These are phyloP conservation scores for Scaptomyza polygonia DNA, from an alignment of 2,888 invertebrate genomes.

Conservation along the genomic window DNA sequence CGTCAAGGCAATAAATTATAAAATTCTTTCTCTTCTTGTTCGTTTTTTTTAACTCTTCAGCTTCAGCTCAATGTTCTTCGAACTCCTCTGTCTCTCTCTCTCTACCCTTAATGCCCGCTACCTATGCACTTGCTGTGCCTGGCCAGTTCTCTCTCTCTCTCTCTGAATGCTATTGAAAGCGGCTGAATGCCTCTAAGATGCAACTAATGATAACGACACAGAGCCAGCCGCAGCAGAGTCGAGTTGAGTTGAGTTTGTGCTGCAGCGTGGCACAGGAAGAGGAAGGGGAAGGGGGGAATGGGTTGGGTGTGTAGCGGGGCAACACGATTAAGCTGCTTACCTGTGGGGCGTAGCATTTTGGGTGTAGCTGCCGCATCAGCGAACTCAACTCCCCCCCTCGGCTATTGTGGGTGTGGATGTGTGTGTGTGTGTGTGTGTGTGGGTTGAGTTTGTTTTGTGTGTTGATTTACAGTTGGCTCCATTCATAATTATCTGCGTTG, in stretches of 20 bases:
- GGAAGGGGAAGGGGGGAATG: no score
- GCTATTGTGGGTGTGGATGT: slow-evolving; percentile 1
- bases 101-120: background rate
- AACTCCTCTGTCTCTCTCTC: background rate
- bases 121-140: slow-evolving; percentile 40
- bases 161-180: slow-evolving; percentile 75
- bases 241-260: slow-evolving; percentile 7
- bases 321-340: slow-evolving; percentile 77
- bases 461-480: slow-evolving; percentile 75
- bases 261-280: background rate
- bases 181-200: slow-evolving; percentile 80
- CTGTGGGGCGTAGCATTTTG: slow-evolving; percentile 75
- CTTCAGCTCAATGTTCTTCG: slow-evolving; percentile 2
- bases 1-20: slow-evolving; percentile 80
- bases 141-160: no score
- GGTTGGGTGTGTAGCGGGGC: slow-evolving; percentile 3
- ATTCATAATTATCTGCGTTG: slow-evolving; percentile 73
- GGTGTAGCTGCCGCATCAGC: slow-evolving; percentile 76
- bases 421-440: slow-evolving; percentile 57
- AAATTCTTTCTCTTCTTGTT: slow-evolving; percentile 41
- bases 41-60: slow-evolving; percentile 16
- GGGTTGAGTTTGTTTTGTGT: slow-evolving; percentile 71
- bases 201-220: slow-evolving; percentile 75
- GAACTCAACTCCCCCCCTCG: slow-evolving; percentile 57
- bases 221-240: slow-evolving; percentile 18